Conservation (phyloP, 2,797 vertebrate species). For the Sebastes hubbsi region DNA sequence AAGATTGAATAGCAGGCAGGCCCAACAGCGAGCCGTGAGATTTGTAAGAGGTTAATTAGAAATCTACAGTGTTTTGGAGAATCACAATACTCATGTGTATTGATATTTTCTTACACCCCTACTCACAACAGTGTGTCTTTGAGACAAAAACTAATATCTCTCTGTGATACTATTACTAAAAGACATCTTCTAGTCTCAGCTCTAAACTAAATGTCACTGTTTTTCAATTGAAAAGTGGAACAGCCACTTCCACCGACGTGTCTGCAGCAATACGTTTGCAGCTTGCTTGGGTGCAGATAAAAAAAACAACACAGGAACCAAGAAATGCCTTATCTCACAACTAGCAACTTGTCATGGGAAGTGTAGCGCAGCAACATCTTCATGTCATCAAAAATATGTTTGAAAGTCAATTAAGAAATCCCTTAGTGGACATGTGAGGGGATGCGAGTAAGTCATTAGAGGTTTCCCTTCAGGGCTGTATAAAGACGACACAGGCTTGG, state of each 20-base stretch:
- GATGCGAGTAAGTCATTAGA: not conserved
- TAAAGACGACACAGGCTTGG: not conserved
- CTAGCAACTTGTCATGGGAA: not conserved
- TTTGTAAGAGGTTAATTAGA: too few species aligned
- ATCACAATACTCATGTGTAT: too few species aligned
- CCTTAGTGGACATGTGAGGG: not conserved
- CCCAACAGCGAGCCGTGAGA: too few species aligned
- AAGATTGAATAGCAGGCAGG: too few species aligned
- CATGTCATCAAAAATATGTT: not conserved
- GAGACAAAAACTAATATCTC: not conserved
- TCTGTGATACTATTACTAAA: not conserved
- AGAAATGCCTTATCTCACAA: slow-evolving; percentile 17
- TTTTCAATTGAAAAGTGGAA: not conserved
- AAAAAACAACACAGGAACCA: slow-evolving; percentile 53
- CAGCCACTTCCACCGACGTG: not conserved
- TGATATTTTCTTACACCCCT: too few species aligned
- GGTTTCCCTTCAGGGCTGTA: not conserved
- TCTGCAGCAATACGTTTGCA: slow-evolving; percentile 40
- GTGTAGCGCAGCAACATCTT: not conserved
- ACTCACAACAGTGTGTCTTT: not conserved
- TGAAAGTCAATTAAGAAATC: not conserved
- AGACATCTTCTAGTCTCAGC: not conserved
- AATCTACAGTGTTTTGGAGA: too few species aligned
- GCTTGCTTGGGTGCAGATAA: slow-evolving; percentile 9
- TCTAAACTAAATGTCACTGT: not conserved